Base-by-base conservation (phyloP, 1,140 invertebrate genomes). In the Brachionus plicatilis region DNA sequence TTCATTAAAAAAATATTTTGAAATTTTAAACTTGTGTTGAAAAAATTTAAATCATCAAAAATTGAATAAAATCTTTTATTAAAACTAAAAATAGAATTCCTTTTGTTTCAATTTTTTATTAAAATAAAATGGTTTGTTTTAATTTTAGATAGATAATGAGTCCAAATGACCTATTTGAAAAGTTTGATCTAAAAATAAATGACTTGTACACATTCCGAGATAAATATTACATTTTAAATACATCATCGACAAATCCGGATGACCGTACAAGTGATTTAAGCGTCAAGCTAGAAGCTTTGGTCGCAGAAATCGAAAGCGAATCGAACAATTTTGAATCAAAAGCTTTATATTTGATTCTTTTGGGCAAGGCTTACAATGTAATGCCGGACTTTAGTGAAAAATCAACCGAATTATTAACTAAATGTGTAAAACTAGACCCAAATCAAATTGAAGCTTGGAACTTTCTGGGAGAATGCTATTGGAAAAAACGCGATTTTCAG, bases 391-490 rank as follows among this genome's bases (percentile, higher is more conserved):
- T 93, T 89, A 92, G 92, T 86, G 88, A 91, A 41, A 91, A 93
- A 86, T 93, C 94, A 0, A 92, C 93, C 85, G 93, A 94, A 86
- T 90, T 92, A 37, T 89, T 96, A 24, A 93, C 93, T 37, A 94
- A 94, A 90, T 93, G 94, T 66, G 93, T 95, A 1, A 96, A 96
- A 90, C 89, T 96, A 17, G 93, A 95, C 88, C 94, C 94, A 12
- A 93, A 93, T 85, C 90, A 93, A 80, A 91, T 94, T 1, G 93
- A 94, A 84, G 94, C 94, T 5, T 96, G 95, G 95, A 95, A 95
- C 88, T 93, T 95, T 88, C 90, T 96, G 9, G 95, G 95, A 6
- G 94, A 95, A 88, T 94, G 93, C 88, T 95, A 94, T 88, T 95
- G 94, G 93, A 95, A 95, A 88, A 94, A 94, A 88, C 92, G 93